Conservation (phyloP, 2,888 invertebrate species). For the Dynastes maya region DNA sequence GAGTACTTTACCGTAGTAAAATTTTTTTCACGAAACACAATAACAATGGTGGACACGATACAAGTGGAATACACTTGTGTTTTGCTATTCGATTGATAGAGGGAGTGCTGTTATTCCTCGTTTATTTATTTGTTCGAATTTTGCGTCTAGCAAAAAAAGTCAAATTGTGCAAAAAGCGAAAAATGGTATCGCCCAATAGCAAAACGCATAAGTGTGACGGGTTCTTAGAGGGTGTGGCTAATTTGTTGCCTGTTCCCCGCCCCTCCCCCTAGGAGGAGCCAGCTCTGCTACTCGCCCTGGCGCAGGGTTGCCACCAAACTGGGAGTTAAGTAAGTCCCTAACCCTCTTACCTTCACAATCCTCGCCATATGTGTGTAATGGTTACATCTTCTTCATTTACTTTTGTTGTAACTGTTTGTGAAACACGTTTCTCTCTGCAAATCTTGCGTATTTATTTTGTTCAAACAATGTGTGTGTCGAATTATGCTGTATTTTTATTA, state of each 20-base stretch:
- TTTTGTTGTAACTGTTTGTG: slow-evolving; percentile 48
- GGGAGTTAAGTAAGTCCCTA: slow-evolving; percentile 92
- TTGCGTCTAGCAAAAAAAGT: background rate
- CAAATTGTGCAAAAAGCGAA: background rate
- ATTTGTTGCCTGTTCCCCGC: slow-evolving; percentile 72
- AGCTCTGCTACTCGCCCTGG: slow-evolving; percentile 93
- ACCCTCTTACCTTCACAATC: slow-evolving; percentile 64
- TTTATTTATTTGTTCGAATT: slow-evolving; percentile 7
- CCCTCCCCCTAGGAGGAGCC: slow-evolving; percentile 73
- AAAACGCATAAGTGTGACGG: slow-evolving; percentile 46
- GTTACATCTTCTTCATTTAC: slow-evolving; percentile 47
- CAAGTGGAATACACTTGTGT: slow-evolving; percentile 53
- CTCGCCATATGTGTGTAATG: slow-evolving; percentile 49
- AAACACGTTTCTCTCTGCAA: slow-evolving; percentile 42
- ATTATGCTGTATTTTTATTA: slow-evolving; percentile 34
- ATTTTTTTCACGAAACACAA: slow-evolving; percentile 41
- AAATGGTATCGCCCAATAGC: slow-evolving; percentile 24
- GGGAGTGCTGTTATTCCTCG: background rate
- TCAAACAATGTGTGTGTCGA: slow-evolving; percentile 15
- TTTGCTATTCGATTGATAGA: slow-evolving; percentile 52
- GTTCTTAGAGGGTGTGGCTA: slow-evolving; percentile 68
- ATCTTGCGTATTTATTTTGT: slow-evolving; percentile 29
- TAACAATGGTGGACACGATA: slow-evolving; percentile 57
- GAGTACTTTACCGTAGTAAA: slow-evolving; percentile 32
- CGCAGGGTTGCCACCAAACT: slow-evolving; percentile 94